Base-by-base conservation (phyloP, 2,888 invertebrate genomes). In the Agonopterix heracliana region DNA sequence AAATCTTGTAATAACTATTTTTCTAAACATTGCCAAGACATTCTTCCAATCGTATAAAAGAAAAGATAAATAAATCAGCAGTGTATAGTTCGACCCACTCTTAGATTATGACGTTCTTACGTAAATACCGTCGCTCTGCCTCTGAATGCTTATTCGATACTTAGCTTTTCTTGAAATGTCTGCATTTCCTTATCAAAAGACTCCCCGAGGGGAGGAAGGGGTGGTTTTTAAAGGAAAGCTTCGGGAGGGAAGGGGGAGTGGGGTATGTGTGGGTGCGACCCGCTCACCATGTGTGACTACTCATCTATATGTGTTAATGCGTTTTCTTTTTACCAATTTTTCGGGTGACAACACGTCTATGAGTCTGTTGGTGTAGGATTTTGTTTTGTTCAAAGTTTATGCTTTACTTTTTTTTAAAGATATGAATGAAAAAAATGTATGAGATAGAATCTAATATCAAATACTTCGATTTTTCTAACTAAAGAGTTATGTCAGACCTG, bases 261-360 rank as follows among this genome's bases (percentile, higher is more conserved):
- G 54, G 48, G 57, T 57, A 62, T 64, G 61, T 74, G 74, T 71
- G 82, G 72, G 78, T 58, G 74, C 62, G 66, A 54, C 63, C 59
- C 54, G 58, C 59, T 65, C 58, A 55, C 62, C 72, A 73, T 81
- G 81, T 83, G 78, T 77, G 78, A 79, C 81, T 76, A 79, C 73
- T 85, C 84, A 84, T 83, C 80, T 87, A 87, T 87, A 87, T 86
- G 87, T 87, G 88, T 85, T 88, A 88, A 88, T 88, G 87, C 85
- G 87, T 87, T 88, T 88, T 88, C 86, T 88, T 88, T 88, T 88
- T 88, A 88, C 85, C 86, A 88, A 88, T 85, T 85, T 86, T 77
- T 79, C 64, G 68, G 77, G 79, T 79, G 79, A 66, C 81, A 63
- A 61, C 56, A 47, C 54, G 55, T 61, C 26, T 7, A 26, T 5